Evolutionary conservation across 2,888 invertebrate species (phyloP).

Genomic region (Stramonita haemastoma): DNA sequence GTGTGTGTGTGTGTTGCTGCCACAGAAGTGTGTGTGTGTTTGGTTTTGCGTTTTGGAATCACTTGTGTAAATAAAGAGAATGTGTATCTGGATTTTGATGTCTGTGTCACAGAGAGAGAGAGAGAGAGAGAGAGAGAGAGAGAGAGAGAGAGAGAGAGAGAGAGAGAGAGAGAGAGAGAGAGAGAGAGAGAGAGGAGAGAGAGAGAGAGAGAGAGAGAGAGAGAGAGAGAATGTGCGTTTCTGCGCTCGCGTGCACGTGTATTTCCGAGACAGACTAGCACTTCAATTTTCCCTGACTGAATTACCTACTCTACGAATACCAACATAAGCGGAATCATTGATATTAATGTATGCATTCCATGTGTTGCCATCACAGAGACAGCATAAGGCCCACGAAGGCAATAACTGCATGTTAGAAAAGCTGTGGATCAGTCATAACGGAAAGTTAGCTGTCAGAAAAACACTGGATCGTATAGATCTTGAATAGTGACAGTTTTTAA

Average conservation of each 20-base stretch:
- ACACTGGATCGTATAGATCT: no score
- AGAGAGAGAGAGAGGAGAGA: neutral
- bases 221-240: no score
- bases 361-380: no score
- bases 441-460: neutral
- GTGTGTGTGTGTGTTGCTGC: neutral
- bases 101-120: no score
- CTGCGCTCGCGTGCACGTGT: neutral
- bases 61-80: no score
- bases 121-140: neutral
- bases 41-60: no score
- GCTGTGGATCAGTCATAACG: neutral
- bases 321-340: neutral
- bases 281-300: neutral
- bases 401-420: neutral
- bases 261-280: neutral
- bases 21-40: no score
- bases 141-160: neutral
- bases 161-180: neutral
- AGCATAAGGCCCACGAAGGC: no score
- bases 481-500: no score
- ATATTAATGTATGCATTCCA: neutral
- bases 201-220: no score
- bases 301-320: neutral
- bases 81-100: no score